Conservation (phyloP, 2,797 vertebrate species). For the Leucoraja ocellata region DNA sequence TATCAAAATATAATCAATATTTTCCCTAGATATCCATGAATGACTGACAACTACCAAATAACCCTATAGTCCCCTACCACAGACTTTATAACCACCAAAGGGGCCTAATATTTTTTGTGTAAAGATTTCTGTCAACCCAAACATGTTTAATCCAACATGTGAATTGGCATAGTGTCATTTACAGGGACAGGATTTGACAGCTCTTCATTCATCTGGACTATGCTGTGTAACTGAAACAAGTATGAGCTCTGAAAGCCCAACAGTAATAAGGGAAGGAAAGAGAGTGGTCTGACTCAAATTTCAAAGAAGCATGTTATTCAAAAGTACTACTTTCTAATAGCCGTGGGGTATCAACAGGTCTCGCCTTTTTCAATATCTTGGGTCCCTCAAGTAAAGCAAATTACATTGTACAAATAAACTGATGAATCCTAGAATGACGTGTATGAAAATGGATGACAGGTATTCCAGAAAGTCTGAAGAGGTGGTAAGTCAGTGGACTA, state of each 20-base stretch:
- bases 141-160: conserved; percentile 11
- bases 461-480: neutral
- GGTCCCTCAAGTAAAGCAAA: conserved; percentile 33
- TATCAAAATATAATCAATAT: conserved; percentile 37
- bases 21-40: conserved; percentile 18
- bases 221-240: conserved; percentile 42
- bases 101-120: conserved; percentile 28
- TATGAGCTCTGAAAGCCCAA: conserved; percentile 40
- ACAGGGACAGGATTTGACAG: conserved; percentile 47
- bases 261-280: conserved; percentile 41
- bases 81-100: conserved; percentile 29
- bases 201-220: conserved; percentile 42
- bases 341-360: conserved; percentile 39
- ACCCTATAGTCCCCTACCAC: conserved; percentile 26
- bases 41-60: conserved; percentile 33
- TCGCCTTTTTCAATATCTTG: conserved; percentile 41
- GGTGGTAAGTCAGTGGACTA: neutral
- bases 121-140: conserved; percentile 41
- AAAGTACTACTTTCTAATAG: conserved; percentile 40
- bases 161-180: conserved; percentile 40
- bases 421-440: neutral
- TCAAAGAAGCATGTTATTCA: conserved; percentile 39
- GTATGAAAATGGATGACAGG: too few species aligned
- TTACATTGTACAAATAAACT: neutral
- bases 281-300: conserved; percentile 20